These are phyloP conservation scores for Agrotis puta DNA, from an alignment of 2,888 invertebrate species.

Conservation along the genomic window DNA sequence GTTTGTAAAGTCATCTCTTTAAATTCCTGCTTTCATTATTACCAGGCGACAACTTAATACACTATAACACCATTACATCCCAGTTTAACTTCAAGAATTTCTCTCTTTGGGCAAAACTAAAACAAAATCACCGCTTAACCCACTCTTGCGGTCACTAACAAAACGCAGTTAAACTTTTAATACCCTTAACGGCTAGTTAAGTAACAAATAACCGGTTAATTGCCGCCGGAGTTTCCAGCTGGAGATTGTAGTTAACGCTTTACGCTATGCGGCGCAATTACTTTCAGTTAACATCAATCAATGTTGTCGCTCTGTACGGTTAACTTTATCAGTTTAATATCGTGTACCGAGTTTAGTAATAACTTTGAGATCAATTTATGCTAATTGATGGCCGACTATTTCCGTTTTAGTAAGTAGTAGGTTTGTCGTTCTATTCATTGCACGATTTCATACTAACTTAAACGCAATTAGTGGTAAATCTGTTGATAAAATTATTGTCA, in stretches of 20 bases:
- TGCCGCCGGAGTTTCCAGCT: conserved; percentile 33
- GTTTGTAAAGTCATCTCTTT: background rate
- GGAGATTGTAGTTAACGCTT: conserved; percentile 48
- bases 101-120: background rate
- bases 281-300: conserved; percentile 49
- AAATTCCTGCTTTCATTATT: background rate
- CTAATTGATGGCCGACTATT: conserved; percentile 15
- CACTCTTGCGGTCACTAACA: conserved; percentile 19
- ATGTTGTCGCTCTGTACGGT: conserved; percentile 43
- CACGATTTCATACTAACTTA: background rate
- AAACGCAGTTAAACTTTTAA: conserved; percentile 50
- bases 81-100: background rate
- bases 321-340: conserved; percentile 39
- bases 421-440: background rate
- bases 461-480: too few relatives aligned
- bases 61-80: too few relatives aligned
- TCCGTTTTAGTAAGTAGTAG: conserved; percentile 15
- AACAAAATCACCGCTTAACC: background rate
- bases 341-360: conserved; percentile 24
- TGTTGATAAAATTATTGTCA: too few relatives aligned
- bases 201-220: conserved; percentile 45
- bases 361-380: conserved; percentile 18
- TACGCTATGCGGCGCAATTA: conserved; percentile 50
- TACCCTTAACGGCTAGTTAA: conserved; percentile 35
- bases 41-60: too few relatives aligned